Conservation (phyloP, 2,797 vertebrate species). For the Lutjanus campechanus region DNA sequence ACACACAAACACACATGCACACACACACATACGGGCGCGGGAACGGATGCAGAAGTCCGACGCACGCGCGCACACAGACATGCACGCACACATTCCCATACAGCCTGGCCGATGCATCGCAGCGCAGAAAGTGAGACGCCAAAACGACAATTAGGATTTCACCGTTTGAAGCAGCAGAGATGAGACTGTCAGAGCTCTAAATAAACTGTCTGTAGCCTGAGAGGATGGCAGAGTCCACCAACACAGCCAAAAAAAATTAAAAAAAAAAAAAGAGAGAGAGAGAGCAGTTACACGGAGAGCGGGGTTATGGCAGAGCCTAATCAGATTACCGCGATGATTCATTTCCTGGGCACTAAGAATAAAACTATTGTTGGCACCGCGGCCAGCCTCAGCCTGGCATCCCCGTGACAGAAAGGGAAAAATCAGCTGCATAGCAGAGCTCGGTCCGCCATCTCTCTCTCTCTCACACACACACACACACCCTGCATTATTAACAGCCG, state of each 20-base stretch:
- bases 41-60: too few species aligned
- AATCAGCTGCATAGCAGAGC: slow-evolving; percentile 44
- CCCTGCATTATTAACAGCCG: slow-evolving; percentile 43
- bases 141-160: slow-evolving; percentile 8
- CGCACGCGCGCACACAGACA: slow-evolving; percentile 5
- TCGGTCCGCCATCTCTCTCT: slow-evolving; percentile 23
- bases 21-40: background rate
- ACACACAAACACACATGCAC: slow-evolving; percentile 14
- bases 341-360: slow-evolving; percentile 58
- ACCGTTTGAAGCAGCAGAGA: background rate
- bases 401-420: slow-evolving; percentile 6
- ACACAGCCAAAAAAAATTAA: background rate
- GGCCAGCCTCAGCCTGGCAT: slow-evolving; percentile 29
- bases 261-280: background rate
- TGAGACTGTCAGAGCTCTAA: background rate
- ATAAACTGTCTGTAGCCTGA: background rate
- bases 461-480: slow-evolving; percentile 54
- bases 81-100: slow-evolving; percentile 38
- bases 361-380: slow-evolving; percentile 49
- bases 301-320: slow-evolving; percentile 38
- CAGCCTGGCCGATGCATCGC: slow-evolving; percentile 5
- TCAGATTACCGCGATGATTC: slow-evolving; percentile 63
- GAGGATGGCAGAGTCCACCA: slow-evolving; percentile 5
- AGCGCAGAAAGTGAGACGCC: slow-evolving; percentile 13
- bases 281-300: slow-evolving; percentile 25